Evolutionary conservation across 2,888 invertebrate species (phyloP).

Genomic region (Tethea ocularis): DNA sequence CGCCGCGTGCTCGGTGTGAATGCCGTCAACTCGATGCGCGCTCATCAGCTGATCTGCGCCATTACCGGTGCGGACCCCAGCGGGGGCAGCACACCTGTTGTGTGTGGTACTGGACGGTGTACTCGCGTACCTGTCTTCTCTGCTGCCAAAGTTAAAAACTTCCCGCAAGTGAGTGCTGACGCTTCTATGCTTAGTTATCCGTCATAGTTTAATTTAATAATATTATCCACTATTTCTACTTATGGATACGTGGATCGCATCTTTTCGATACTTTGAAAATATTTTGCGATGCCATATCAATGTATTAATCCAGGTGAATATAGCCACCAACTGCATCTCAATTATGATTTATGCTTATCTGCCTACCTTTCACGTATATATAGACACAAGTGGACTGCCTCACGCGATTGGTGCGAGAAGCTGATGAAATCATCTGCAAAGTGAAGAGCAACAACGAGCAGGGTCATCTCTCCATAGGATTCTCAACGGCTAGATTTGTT

Average conservation of each 20-base stretch:
- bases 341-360: too few relatives aligned
- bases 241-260: too few relatives aligned
- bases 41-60: conserved; percentile 69
- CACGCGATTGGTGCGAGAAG: conserved; percentile 70
- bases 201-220: too few relatives aligned
- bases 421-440: conserved; percentile 71
- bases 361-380: background rate
- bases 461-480: conserved; percentile 73
- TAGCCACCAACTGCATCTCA: too few relatives aligned
- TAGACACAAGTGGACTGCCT: conserved; percentile 63
- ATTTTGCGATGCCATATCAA: too few relatives aligned
- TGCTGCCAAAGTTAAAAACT: conserved; percentile 51
- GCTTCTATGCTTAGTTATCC: too few relatives aligned
- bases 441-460: conserved; percentile 72
- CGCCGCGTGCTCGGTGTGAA: conserved; percentile 69
- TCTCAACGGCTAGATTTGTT: conserved; percentile 68
- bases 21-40: conserved; percentile 71
- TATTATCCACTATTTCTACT: too few relatives aligned
- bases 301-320: too few relatives aligned
- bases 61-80: conserved; percentile 57
- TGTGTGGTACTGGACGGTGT: conserved; percentile 67
- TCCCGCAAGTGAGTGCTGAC: conserved; percentile 49
- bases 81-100: conserved; percentile 51
- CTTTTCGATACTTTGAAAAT: too few relatives aligned
- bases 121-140: conserved; percentile 75